phyloP scores from a whole-genome alignment of 2,888 invertebrate species.

The Trichogramma dendrolimi region DNA sequence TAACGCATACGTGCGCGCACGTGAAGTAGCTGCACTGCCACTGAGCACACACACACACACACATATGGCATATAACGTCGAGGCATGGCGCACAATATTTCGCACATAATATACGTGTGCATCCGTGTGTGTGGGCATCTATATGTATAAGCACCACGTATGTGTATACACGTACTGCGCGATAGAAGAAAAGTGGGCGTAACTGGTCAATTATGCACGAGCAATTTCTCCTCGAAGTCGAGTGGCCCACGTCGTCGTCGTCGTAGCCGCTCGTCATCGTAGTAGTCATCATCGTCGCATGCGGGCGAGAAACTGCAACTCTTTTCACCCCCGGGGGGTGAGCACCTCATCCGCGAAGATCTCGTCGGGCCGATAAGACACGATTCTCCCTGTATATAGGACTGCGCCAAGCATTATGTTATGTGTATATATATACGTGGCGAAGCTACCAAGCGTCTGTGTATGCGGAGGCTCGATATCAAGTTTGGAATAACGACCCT shows the following conservation, averaged over 20 bases:
- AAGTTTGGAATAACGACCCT: slow-evolving; percentile 19
- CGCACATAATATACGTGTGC: too few species aligned
- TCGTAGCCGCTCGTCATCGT: not conserved
- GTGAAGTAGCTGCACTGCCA: too few species aligned
- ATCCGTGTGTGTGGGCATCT: too few species aligned
- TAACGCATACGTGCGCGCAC: too few species aligned
- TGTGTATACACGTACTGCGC: too few species aligned
- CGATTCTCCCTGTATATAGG: slow-evolving; percentile 1
- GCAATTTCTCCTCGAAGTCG: slow-evolving; percentile 24
- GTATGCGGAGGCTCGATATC: slow-evolving; percentile 10
- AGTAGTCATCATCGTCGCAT: not conserved
- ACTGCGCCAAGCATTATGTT: too few species aligned
- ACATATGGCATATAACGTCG: too few species aligned
- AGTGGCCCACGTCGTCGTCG: slow-evolving; percentile 6
- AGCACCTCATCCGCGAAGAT: slow-evolving; percentile 10
- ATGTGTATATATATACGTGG: too few species aligned
- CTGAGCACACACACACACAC: too few species aligned
- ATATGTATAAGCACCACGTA: too few species aligned
- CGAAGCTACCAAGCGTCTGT: not conserved
- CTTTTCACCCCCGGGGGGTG: not conserved
- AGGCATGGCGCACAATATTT: too few species aligned
- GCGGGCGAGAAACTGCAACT: not conserved
- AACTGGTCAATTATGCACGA: slow-evolving; percentile 24
- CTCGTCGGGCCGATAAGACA: slow-evolving; percentile 11
- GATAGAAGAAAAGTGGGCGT: not conserved